phyloP scores from a whole-genome alignment of 2,113 vertebrate genomes.

The Tachycineta bicolor region DNA sequence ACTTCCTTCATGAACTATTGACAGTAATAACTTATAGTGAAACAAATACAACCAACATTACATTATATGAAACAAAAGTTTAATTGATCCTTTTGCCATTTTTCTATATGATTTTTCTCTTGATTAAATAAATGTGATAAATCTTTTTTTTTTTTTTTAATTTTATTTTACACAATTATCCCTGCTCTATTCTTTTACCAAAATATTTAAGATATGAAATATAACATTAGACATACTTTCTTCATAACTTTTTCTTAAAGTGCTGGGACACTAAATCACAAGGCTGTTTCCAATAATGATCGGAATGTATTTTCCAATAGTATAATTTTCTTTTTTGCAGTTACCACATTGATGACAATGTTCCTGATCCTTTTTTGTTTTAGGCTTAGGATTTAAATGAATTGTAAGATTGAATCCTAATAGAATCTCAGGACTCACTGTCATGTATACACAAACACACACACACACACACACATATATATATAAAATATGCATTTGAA shows the following conservation, averaged over 20 bases:
- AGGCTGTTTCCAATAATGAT: neutral
- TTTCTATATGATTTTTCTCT: neutral
- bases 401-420: neutral
- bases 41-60: neutral
- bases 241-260: neutral
- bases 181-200: neutral
- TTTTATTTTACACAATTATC: neutral
- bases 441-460: neutral
- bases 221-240: neutral
- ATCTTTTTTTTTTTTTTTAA: neutral
- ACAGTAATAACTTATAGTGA: neutral
- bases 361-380: neutral
- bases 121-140: neutral
- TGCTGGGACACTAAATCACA: neutral
- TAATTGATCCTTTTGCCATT: neutral
- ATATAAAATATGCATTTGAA: neutral
- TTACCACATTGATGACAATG: neutral
- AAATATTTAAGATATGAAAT: conserved; percentile 6
- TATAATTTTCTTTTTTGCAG: neutral
- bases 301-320: neutral
- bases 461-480: neutral
- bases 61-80: neutral
- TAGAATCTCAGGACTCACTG: conserved; percentile 13
- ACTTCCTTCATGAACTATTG: neutral
- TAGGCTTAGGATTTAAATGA: neutral